Evolutionary conservation across 2,797 vertebrate genomes (phyloP).

Genomic region (Falco naumanni): DNA sequence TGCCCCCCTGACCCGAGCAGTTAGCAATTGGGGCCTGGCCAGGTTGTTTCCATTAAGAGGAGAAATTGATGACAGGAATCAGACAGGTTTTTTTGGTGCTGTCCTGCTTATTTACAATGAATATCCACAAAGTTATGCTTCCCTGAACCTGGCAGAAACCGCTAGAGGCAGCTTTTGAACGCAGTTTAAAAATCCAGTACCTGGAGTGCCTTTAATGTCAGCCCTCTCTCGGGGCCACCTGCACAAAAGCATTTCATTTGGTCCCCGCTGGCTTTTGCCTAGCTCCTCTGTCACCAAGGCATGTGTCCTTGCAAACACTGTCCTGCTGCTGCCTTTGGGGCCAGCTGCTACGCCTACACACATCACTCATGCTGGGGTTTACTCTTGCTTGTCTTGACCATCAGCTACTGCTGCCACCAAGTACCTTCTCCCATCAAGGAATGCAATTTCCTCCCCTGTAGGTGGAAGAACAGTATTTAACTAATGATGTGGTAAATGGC

Average conservation of each 20-base stretch:
- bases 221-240: neutral
- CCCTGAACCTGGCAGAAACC: neutral
- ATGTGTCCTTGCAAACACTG: neutral
- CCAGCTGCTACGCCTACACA: neutral
- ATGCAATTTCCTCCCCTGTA: neutral
- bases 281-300: neutral
- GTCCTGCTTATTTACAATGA: neutral
- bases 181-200: neutral
- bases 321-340: neutral
- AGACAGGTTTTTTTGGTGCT: neutral
- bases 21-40: neutral
- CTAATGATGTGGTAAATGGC: neutral
- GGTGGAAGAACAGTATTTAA: neutral
- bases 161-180: neutral
- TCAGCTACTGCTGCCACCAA: neutral
- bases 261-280: neutral
- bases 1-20: neutral
- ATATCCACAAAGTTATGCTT: neutral
- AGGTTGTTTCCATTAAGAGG: constrained; percentile 8
- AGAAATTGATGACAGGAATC: neutral
- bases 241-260: neutral
- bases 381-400: neutral
- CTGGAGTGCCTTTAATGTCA: neutral
- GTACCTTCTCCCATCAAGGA: neutral
- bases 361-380: fast-evolving